phyloP scores from a whole-genome alignment of 2,888 invertebrate species.

The Aleiodes testaceus region DNA sequence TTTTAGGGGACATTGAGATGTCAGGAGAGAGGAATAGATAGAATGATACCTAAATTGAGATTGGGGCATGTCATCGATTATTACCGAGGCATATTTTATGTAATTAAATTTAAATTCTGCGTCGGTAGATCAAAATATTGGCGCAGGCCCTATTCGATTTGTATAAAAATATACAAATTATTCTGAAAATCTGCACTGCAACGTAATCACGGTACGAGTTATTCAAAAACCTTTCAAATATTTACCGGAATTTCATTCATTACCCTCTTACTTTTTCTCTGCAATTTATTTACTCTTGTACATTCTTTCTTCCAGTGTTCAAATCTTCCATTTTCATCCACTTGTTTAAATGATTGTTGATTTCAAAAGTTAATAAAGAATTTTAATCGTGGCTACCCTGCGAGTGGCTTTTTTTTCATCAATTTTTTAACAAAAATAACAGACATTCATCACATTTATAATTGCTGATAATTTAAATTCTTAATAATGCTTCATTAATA shows the following conservation, averaged over 20 bases:
- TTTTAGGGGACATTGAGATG: not conserved
- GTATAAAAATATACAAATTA: conserved; percentile 67
- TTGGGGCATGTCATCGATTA: conserved; percentile 45
- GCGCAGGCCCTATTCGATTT: conserved; percentile 46
- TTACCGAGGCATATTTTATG: conserved; percentile 48
- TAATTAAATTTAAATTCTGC: conserved; percentile 44
- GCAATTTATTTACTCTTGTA: conserved; percentile 38
- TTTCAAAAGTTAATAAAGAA: conserved; percentile 7
- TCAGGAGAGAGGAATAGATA: not conserved
- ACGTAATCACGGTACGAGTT: conserved; percentile 51
- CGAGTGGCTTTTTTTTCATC: conserved; percentile 15
- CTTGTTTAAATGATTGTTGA: conserved; percentile 17
- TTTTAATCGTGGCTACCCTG: conserved; percentile 26
- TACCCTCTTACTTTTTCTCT: not conserved
- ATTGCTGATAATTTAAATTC: no score
- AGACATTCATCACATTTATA: conserved; percentile 11
- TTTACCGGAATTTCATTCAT: conserved; percentile 36
- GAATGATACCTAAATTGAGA: conserved; percentile 45
- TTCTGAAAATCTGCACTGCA: conserved; percentile 57
- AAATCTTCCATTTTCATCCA: not conserved
- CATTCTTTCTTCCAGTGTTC: conserved; percentile 8
- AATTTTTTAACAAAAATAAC: conserved; percentile 9
- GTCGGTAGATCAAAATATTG: conserved; percentile 49
- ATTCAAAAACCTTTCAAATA: conserved; percentile 40
- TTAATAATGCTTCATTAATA: no score